These are phyloP conservation scores for Pelodiscus sinensis DNA, from an alignment of 2,113 vertebrate species.

Conservation along the genomic window DNA sequence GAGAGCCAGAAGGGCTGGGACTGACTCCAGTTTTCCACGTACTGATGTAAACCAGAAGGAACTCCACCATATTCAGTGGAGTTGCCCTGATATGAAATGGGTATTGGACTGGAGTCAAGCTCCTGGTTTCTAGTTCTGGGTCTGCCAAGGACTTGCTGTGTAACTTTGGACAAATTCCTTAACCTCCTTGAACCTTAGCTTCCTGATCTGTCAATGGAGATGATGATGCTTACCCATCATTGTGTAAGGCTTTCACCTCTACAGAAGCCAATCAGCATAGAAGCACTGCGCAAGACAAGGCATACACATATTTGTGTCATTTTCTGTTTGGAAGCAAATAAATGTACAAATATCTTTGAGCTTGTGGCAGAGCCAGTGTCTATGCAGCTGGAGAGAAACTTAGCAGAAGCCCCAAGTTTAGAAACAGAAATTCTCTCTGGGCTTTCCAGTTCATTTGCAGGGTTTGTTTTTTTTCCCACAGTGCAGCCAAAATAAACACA, in stretches of 20 bases:
- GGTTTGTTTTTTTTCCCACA: neutral
- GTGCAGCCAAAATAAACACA: neutral
- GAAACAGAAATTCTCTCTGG: neutral
- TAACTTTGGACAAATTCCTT: neutral
- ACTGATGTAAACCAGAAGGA: neutral
- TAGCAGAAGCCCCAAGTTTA: neutral
- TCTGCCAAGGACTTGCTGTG: neutral
- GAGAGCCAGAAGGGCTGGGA: neutral
- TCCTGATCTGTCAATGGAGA: neutral
- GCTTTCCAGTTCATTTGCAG: neutral
- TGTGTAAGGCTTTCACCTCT: neutral
- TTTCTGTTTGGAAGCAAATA: neutral
- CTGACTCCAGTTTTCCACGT: neutral
- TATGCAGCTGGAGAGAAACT: neutral
- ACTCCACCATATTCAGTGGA: neutral
- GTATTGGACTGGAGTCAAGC: neutral
- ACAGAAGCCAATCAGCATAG: neutral
- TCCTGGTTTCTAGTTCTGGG: neutral
- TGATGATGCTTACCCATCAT: neutral
- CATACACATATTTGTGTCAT: neutral
- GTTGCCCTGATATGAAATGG: accelerated
- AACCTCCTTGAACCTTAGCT: neutral
- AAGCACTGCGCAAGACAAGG: neutral
- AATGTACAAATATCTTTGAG: neutral
- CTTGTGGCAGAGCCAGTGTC: neutral